Evolutionary conservation across 2,888 invertebrate genomes (phyloP).

Genomic region (Muschampia plurimacula): DNA sequence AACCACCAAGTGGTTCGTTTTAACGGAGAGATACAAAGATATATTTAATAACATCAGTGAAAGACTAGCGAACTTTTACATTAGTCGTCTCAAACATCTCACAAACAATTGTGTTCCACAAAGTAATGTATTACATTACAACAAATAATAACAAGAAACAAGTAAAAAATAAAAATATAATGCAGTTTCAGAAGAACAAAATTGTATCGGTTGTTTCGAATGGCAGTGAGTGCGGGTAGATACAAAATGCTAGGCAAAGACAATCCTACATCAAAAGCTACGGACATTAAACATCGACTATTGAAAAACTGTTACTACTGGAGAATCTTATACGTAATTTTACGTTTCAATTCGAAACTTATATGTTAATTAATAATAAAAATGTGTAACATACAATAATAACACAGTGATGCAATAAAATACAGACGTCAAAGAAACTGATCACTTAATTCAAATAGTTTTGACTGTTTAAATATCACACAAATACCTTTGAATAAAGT

Average conservation of each 20-base stretch:
- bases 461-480: conserved; percentile 21
- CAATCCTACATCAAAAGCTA: conserved; percentile 29
- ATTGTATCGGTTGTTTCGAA: conserved; percentile 51
- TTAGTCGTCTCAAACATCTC: conserved; percentile 54
- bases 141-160: conserved; percentile 73
- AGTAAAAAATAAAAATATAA: conserved; percentile 66
- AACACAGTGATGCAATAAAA: conserved; percentile 12
- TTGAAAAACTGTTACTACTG: conserved; percentile 23
- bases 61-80: conserved; percentile 72
- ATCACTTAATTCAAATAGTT: conserved; percentile 17
- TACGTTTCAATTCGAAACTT: conserved; percentile 28
- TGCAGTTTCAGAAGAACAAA: conserved; percentile 55
- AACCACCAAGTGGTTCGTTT: conserved; percentile 65
- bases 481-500: conserved; percentile 21
- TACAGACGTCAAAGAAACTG: conserved; percentile 2
- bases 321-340: conserved; percentile 23
- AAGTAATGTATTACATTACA: conserved; percentile 68
- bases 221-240: conserved; percentile 63
- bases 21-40: conserved; percentile 80
- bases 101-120: conserved; percentile 63
- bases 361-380: conserved; percentile 10
- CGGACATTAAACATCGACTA: conserved; percentile 26
- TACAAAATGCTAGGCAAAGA: conserved; percentile 36
- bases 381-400: conserved; percentile 23
- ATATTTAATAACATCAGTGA: conserved; percentile 62